Evolutionary conservation across 2,113 vertebrate species (phyloP).

Genomic region (Sinocyclocheilus maitianheensis): DNA sequence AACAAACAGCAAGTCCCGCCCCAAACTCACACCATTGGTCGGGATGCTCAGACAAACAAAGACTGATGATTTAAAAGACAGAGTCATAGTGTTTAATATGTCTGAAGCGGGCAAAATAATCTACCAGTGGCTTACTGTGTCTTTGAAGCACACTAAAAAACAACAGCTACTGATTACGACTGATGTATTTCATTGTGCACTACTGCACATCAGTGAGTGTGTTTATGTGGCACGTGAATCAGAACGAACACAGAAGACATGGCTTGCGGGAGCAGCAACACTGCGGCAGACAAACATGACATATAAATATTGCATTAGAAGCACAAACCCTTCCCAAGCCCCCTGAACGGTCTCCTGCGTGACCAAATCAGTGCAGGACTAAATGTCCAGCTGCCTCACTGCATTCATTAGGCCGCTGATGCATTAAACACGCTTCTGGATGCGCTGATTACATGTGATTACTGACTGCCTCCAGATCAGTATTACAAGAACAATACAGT

Average conservation of each 20-base stretch:
- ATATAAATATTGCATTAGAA: slow-evolving; percentile 27
- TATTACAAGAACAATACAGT: background rate
- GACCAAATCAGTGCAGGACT: background rate
- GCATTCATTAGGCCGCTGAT: background rate
- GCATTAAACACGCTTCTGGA: background rate
- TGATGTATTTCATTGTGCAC: background rate
- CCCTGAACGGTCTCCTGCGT: background rate
- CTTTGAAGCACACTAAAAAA: too few species aligned
- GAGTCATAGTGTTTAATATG: too few species aligned
- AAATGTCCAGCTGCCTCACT: background rate
- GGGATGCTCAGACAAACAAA: too few species aligned
- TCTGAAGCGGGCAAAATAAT: too few species aligned
- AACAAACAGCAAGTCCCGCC: too few species aligned
- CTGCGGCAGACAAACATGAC: background rate
- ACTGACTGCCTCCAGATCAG: background rate
- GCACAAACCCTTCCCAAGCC: background rate
- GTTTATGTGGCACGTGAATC: background rate
- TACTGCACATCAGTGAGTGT: background rate
- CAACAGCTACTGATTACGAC: too few species aligned
- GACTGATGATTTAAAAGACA: too few species aligned
- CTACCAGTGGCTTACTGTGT: too few species aligned
- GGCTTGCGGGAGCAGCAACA: background rate
- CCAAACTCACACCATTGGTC: too few species aligned
- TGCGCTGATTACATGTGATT: background rate
- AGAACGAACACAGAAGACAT: background rate